Evolutionary conservation across 2,888 invertebrate genomes (phyloP).

Genomic region (Ophioninae sp.): DNA sequence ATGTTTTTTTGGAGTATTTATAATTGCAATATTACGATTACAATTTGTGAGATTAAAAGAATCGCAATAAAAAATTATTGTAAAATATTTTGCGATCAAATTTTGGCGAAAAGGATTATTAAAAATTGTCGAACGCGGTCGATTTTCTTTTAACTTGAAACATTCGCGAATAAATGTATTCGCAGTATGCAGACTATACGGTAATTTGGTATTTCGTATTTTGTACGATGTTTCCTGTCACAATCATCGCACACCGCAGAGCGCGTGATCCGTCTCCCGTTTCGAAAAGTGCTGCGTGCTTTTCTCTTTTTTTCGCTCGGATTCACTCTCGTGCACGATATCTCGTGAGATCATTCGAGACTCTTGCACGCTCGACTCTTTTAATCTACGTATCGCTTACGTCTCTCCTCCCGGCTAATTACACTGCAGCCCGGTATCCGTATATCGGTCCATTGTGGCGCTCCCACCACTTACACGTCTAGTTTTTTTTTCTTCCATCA

Average conservation of each 20-base stretch:
- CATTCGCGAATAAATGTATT: background rate
- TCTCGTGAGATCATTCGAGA: slow-evolving; percentile 56
- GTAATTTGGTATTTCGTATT: background rate
- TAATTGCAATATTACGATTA: no score
- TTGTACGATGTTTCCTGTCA: background rate
- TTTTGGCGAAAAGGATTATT: background rate
- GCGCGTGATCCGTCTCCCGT: background rate
- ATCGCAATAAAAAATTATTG: background rate
- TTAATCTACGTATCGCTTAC: slow-evolving; percentile 57
- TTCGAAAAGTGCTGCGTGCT: slow-evolving; percentile 23
- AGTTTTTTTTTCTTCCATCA: slow-evolving; percentile 3
- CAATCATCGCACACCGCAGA: background rate
- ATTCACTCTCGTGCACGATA: slow-evolving; percentile 38
- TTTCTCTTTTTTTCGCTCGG: slow-evolving; percentile 15
- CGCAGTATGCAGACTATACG: background rate
- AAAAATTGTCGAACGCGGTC: background rate
- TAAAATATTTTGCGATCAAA: background rate
- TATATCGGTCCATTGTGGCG: slow-evolving; percentile 47
- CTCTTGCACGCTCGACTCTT: slow-evolving; percentile 55
- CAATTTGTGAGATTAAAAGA: no score
- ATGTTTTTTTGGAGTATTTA: no score
- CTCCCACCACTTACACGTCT: slow-evolving; percentile 20
- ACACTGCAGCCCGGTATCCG: slow-evolving; percentile 34
- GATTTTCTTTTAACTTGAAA: background rate
- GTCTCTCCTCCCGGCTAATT: slow-evolving; percentile 54